Base-by-base conservation (phyloP, 2,888 invertebrate genomes). In the Calliopum simillimum region DNA sequence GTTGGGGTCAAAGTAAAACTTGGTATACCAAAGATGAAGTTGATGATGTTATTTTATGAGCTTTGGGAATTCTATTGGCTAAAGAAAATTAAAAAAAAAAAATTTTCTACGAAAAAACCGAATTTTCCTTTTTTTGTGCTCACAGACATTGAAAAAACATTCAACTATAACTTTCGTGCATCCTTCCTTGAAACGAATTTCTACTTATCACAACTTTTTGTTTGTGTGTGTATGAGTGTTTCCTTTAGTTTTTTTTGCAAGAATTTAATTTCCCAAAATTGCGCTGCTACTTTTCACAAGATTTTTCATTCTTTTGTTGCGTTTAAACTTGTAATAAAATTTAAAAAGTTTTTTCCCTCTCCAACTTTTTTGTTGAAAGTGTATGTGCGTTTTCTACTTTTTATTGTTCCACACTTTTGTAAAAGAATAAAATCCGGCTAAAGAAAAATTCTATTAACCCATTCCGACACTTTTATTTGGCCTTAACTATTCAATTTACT, bases 11-110 rank as follows among this genome's bases (percentile, higher is more conserved):
- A 19, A 11, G 51, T n/a, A n/a, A n/a, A n/a, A n/a, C 4, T 51
- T 16, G n/a, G 51, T 8, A 33, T 16, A 19, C 51, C n/a, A n/a
- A 56, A 23, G 55, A 23, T 56, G 55, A 56, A 56, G 55, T 56
- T 53, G 53, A 53, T 53, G 53, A 53, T 53, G 53, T 53, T 53
- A 23, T 53, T 53, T 53, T 53, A 53, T 53, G 21, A 53, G 23
- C 53, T 53, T 19, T 53, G 53, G 53, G 21, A 53, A 53, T 53
- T 14, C 12, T 23, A 53, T 19, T 23, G 23, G 23, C 14, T 5
- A 23, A 19, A 14, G 21, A 8, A 21, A 53, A 53, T 5, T 5
- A 53, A 23, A 53, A 4, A 8, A 51, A 21, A 19, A 49, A 49
- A 21, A 21, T 53, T 53, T 13, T 49, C n/a, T n/a, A n/a, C 5